A percentile compares a stretch with the other conserved stretches of the same genome.
These are phyloP conservation scores for Drosophila murphyi DNA, from an alignment of 1,140 invertebrate species.

Conservation along the genomic window DNA sequence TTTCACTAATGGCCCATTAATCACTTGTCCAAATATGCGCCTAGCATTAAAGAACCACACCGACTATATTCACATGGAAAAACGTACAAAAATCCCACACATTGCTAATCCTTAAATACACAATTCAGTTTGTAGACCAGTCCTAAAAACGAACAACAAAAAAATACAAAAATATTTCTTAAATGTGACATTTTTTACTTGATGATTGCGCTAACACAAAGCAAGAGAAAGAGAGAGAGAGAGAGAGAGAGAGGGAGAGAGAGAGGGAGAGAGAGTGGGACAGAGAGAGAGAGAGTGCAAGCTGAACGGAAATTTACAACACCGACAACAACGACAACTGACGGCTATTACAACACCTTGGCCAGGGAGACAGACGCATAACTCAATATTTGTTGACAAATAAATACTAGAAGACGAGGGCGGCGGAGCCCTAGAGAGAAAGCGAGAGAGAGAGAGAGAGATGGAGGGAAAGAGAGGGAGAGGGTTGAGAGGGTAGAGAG, in stretches of 20 bases:
- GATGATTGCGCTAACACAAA: constrained; percentile 30
- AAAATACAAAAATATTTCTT: constrained; percentile 33
- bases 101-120: constrained; percentile 69
- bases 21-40: constrained; percentile 59
- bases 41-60: constrained; percentile 41
- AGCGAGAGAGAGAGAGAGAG: neutral
- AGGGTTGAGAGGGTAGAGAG: neutral
- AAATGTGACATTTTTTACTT: constrained; percentile 70
- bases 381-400: constrained; percentile 78
- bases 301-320: constrained; percentile 74
- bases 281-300: neutral
- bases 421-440: too few species aligned
- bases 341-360: constrained; percentile 74
- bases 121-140: constrained; percentile 17
- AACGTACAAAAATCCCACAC: constrained; percentile 70
- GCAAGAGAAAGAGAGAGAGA: neutral
- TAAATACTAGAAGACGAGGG: constrained; percentile 13
- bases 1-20: constrained; percentile 61
- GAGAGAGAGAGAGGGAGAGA: neutral
- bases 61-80: constrained; percentile 46
- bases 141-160: constrained; percentile 21
- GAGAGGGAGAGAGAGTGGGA: neutral
- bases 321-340: constrained; percentile 20
- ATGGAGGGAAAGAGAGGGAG: neutral
- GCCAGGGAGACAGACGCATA: constrained; percentile 60